Base-by-base conservation (phyloP, 2,113 vertebrate species). In the Colistium nudipinnis region DNA sequence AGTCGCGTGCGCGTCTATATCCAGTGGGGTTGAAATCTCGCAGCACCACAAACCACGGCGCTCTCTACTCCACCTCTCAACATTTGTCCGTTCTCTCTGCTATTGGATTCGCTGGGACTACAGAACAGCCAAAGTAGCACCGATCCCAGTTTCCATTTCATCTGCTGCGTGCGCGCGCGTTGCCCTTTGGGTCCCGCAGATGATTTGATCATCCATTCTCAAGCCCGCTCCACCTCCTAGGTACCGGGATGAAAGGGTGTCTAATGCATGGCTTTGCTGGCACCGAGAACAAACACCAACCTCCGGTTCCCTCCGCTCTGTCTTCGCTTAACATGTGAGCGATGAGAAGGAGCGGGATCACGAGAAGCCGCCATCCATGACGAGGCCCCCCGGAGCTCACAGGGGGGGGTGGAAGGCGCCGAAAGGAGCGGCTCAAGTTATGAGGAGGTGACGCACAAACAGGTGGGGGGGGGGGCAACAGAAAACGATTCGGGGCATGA, bases 131-230 rank as follows among this genome's bases (percentile, higher is more conserved):
- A 55, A 69, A 79, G 76, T 60, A 59, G 66, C 33, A 65, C 13
- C 35, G 62, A 62, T 80, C 30, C 62, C 36, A 52, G 64, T 62
- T 77, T 74, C 57, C 62, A 62, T 80, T 80, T 76, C 45, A 74
- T 67, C 52, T 76, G 52, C 30, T 16, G 53, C 70, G 41, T 7
- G 11, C 20, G 35, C n/a, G 41, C 30, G 38, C 20, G 41, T 31
- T 65, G 41, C 65, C 65, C 38, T 69, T 65, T 65, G 68, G 54
- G 52, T 75, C 61, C n/a, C 35, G 13, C 39, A 48, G 38, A 52
- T 82, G 38, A 72, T 59, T 78, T 66, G 62, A 41, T 55, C 20
- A 24, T 62, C 61, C 45, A 45, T 47, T 59, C 44, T 69, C 51
- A 13, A 49, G 41, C 1, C 27, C 5, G 19, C 12, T 51, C 35